phyloP scores from a whole-genome alignment of 2,113 vertebrate genomes.

The Malurus alboscapulatus region DNA sequence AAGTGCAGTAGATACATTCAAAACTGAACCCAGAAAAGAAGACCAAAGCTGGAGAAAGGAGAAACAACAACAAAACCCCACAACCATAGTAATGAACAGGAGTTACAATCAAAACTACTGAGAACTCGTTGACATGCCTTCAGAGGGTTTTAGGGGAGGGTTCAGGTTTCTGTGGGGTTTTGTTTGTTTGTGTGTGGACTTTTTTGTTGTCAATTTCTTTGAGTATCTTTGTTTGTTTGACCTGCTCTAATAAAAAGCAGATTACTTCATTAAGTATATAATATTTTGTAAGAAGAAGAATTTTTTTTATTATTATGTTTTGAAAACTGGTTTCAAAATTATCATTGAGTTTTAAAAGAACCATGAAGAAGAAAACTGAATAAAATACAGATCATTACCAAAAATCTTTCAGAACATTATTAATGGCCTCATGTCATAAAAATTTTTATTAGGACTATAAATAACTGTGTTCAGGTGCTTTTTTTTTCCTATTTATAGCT shows the following conservation, averaged over 20 bases:
- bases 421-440: not conserved
- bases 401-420: not conserved
- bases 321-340: not conserved
- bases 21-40: not conserved
- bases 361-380: not conserved
- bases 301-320: not conserved
- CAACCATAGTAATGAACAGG: not conserved
- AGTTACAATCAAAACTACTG: not conserved
- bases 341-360: not conserved
- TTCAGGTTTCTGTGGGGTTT: not conserved
- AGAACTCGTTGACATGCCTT: not conserved
- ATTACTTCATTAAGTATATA: not conserved
- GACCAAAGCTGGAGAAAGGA: not conserved
- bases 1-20: not conserved
- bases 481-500: not conserved
- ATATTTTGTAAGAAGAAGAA: not conserved
- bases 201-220: not conserved
- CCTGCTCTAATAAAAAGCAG: not conserved
- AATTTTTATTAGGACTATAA: not conserved
- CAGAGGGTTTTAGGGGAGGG: accelerated
- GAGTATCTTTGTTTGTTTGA: not conserved
- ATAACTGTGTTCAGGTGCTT: not conserved
- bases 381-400: not conserved
- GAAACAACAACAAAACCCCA: not conserved
- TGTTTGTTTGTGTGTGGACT: accelerated